Percentiles rank a stretch among this genome's conserved stretches.
These are phyloP conservation scores for Trachelus troglodyta DNA, from an alignment of 2,888 invertebrate genomes.

Conservation along the genomic window DNA sequence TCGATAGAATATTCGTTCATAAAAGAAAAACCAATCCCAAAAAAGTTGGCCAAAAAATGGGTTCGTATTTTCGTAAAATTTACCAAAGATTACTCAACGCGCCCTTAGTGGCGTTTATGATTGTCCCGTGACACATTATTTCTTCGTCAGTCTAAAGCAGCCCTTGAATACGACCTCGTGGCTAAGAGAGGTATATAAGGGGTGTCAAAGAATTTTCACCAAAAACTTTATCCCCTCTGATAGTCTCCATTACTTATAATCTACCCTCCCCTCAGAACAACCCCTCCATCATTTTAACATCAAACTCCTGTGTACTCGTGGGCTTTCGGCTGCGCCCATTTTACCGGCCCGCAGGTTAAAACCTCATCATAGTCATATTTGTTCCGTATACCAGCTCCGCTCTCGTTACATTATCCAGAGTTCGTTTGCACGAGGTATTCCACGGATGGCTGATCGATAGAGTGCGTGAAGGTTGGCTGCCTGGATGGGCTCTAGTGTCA, in stretches of 20 bases:
- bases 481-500: neutral
- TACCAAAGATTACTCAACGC: no score
- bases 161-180: neutral
- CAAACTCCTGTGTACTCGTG: neutral
- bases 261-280: neutral
- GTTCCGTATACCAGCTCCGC: neutral
- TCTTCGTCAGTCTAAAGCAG: neutral
- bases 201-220: neutral
- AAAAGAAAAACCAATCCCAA: neutral
- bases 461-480: neutral
- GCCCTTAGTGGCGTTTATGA: no score
- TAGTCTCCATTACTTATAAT: neutral
- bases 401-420: neutral
- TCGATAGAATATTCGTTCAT: neutral
- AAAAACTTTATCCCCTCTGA: neutral
- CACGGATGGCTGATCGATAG: constrained; percentile 14
- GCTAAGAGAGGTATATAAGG: neutral
- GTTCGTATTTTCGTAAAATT: neutral
- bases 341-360: neutral
- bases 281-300: neutral
- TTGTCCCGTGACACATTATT: no score
- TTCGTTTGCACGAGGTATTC: constrained; percentile 14
- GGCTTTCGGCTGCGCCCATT: neutral
- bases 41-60: neutral
- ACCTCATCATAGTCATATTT: neutral